phyloP scores from a whole-genome alignment of 2,113 vertebrate genomes.

The Mesoclemmys tuberculata region DNA sequence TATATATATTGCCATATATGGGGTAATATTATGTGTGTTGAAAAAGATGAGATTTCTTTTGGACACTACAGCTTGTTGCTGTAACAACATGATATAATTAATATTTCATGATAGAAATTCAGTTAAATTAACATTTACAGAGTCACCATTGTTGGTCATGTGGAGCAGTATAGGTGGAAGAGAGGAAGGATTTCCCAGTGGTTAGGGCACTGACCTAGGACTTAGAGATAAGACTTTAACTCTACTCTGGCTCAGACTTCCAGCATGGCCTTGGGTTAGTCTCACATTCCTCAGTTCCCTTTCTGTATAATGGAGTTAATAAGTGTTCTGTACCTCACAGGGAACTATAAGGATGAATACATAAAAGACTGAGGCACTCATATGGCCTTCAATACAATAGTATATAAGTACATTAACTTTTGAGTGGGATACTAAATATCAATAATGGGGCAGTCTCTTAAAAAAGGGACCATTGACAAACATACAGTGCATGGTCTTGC shows the following conservation, averaged over 20 bases:
- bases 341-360: neutral
- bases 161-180: neutral
- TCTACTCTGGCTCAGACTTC: neutral
- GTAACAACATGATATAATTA: neutral
- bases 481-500: neutral
- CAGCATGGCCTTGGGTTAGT: neutral
- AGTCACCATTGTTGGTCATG: neutral
- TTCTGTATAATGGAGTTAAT: neutral
- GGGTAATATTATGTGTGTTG: neutral
- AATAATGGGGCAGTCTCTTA: rapidly evolving
- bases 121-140: neutral
- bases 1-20: neutral
- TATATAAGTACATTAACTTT: neutral
- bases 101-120: neutral
- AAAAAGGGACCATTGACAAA: neutral
- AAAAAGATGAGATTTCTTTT: neutral
- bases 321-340: neutral
- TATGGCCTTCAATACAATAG: neutral
- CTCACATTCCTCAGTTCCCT: neutral
- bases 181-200: neutral
- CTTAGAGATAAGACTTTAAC: neutral
- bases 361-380: neutral
- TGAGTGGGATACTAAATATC: neutral
- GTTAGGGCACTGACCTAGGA: neutral
- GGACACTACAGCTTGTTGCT: neutral